These are phyloP conservation scores for Oedothorax gibbosus DNA, from an alignment of 1,140 invertebrate species.

Conservation along the genomic window DNA sequence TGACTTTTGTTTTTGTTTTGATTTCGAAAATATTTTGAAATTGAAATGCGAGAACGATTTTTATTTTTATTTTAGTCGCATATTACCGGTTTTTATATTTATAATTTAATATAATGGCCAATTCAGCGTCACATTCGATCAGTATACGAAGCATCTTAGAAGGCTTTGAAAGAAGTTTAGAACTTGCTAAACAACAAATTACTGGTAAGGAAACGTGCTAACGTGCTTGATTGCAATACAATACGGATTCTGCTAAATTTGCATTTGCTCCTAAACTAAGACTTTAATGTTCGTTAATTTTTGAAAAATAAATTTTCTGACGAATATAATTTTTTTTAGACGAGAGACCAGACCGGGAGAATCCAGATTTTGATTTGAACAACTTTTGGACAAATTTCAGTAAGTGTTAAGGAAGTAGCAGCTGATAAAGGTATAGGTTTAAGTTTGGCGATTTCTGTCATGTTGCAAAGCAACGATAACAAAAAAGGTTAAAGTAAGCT, in stretches of 20 bases:
- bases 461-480: too few species aligned
- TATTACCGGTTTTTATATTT: too few species aligned
- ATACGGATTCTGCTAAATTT: neutral
- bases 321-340: conserved; percentile 8
- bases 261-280: neutral
- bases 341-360: neutral
- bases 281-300: neutral
- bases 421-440: too few species aligned
- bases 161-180: conserved; percentile 23
- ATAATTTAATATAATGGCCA: neutral
- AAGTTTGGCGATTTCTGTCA: too few species aligned
- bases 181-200: conserved; percentile 10
- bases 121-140: neutral
- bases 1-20: too few species aligned
- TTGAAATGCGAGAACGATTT: too few species aligned
- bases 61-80: too few species aligned
- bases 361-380: conserved; percentile 1
- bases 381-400: conserved; percentile 41
- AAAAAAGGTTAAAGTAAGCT: too few species aligned
- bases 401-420: conserved; percentile 2
- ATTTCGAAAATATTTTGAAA: too few species aligned
- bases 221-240: neutral
- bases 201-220: neutral
- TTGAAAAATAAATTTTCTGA: neutral
- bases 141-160: conserved; percentile 14